Evolutionary conservation across 2,888 invertebrate species (phyloP).

Genomic region (Drosophila engyochracea): DNA sequence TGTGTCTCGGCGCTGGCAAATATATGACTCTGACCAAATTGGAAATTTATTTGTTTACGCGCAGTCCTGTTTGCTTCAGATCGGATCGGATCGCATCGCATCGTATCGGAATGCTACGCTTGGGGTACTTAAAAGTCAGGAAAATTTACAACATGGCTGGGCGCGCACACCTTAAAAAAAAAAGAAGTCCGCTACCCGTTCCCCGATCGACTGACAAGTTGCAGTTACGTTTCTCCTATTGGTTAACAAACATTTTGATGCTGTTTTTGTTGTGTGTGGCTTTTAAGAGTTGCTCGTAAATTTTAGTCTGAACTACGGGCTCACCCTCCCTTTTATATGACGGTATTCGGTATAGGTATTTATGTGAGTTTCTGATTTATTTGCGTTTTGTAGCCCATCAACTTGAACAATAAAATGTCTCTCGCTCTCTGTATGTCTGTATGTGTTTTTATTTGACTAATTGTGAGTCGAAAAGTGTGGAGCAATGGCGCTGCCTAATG

Average conservation of each 20-base stretch:
- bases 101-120: slow-evolving; percentile 20
- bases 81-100: slow-evolving; percentile 20
- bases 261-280: slow-evolving; percentile 50
- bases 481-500: slow-evolving; percentile 51
- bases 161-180: slow-evolving; percentile 37
- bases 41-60: slow-evolving; percentile 81
- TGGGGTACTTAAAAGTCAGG: slow-evolving; percentile 77
- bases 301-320: slow-evolving; percentile 77
- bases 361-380: slow-evolving; percentile 80
- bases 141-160: slow-evolving; percentile 78
- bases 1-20: slow-evolving; percentile 55
- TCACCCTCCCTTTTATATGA: slow-evolving; percentile 56
- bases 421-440: background rate
- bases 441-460: slow-evolving; percentile 59
- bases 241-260: slow-evolving; percentile 52
- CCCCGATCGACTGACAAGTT: slow-evolving; percentile 62
- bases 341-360: slow-evolving; percentile 49
- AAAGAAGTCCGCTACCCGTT: slow-evolving; percentile 5
- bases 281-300: slow-evolving; percentile 82
- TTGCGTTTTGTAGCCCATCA: slow-evolving; percentile 81
- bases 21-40: slow-evolving; percentile 79
- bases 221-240: slow-evolving; percentile 58
- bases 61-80: slow-evolving; percentile 48
- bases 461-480: slow-evolving; percentile 62
- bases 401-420: slow-evolving; percentile 59